These are phyloP conservation scores for Drosophila yooni DNA, from an alignment of 2,888 invertebrate genomes.

Conservation along the genomic window DNA sequence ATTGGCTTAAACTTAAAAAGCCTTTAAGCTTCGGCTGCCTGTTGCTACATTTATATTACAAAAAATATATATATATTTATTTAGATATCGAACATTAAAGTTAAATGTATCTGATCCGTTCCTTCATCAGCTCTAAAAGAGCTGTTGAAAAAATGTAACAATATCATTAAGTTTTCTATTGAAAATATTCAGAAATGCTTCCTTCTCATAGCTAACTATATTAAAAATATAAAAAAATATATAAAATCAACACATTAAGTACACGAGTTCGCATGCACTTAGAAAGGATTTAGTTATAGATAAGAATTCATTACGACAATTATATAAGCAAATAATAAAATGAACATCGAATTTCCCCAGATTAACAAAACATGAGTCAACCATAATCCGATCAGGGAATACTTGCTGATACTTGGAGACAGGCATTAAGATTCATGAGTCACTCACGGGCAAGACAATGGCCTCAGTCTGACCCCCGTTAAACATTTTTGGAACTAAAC, in stretches of 20 bases:
- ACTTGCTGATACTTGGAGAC: neutral
- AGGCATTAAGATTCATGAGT: constrained; percentile 31
- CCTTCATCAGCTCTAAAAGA: too few relatives aligned
- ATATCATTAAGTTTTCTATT: neutral
- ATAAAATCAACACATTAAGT: neutral
- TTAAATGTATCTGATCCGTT: neutral
- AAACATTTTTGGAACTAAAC: neutral
- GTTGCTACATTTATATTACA: too few relatives aligned
- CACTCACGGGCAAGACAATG: constrained; percentile 9
- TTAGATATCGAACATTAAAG: neutral
- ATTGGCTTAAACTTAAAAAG: neutral
- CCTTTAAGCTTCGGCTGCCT: rapidly evolving
- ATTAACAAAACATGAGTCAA: constrained; percentile 19
- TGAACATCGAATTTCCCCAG: neutral
- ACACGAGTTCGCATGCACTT: neutral
- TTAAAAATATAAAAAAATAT: too few relatives aligned
- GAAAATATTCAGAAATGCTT: neutral
- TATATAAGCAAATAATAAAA: neutral
- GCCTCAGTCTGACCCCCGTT: neutral
- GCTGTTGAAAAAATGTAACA: neutral
- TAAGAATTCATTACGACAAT: neutral
- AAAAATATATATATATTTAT: too few relatives aligned
- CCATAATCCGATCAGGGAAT: neutral
- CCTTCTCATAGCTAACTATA: too few relatives aligned
- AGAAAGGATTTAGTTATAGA: neutral